Conservation (phyloP, 2,797 vertebrate species). For the Sebastes matsubarae region DNA sequence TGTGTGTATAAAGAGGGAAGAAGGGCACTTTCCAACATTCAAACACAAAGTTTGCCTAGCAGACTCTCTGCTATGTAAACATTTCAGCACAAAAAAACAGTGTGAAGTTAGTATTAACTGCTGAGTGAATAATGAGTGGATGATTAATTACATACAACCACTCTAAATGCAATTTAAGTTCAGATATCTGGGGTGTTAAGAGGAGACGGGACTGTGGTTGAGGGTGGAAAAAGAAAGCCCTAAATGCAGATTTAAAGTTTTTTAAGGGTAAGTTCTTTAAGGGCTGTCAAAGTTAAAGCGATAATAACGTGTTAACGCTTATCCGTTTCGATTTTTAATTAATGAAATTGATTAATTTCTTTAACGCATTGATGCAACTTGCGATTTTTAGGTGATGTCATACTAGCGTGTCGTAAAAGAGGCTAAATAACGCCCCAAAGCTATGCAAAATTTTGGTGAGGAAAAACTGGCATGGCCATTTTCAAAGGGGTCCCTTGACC, state of each 20-base stretch:
- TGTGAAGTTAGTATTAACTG: background rate
- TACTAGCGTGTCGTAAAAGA: too few species aligned
- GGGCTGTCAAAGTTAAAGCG: too few species aligned
- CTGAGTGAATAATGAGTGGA: background rate
- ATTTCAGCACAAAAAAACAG: conserved; percentile 1
- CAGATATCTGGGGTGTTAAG: background rate
- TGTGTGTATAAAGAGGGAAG: background rate
- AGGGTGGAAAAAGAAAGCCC: background rate
- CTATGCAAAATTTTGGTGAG: too few species aligned
- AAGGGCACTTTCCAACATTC: background rate
- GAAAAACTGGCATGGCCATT: too few species aligned
- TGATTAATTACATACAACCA: background rate
- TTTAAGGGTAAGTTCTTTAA: background rate
- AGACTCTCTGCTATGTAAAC: conserved; percentile 22
- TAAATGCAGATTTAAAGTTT: background rate
- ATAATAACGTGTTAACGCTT: too few species aligned
- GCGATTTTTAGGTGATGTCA: too few species aligned
- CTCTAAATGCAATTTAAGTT: background rate
- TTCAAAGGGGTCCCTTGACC: too few species aligned
- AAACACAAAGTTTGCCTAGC: background rate
- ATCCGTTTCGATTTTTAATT: too few species aligned
- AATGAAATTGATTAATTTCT: too few species aligned
- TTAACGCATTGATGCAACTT: too few species aligned
- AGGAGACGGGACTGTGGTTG: background rate
- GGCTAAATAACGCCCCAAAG: too few species aligned